A percentile compares a stretch with the other conserved stretches of the same genome.
These are phyloP conservation scores for Lacerta bilineata DNA, from an alignment of 2,797 vertebrate genomes.

Conservation along the genomic window DNA sequence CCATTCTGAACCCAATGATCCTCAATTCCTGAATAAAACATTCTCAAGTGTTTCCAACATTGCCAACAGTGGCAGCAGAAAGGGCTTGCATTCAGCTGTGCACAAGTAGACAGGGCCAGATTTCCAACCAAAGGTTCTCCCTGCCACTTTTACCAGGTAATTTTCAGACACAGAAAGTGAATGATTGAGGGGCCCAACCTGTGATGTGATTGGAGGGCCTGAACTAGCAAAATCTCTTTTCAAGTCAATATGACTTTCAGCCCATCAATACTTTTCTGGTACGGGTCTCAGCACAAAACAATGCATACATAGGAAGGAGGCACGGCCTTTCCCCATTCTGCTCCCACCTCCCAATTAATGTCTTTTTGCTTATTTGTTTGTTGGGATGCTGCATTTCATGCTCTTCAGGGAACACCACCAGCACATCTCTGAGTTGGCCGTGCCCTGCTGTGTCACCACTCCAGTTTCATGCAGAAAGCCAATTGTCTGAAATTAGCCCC, in stretches of 20 bases:
- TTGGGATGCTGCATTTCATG: background rate
- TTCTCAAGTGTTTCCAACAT: background rate
- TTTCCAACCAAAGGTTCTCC: background rate
- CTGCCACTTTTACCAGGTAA: too few species aligned
- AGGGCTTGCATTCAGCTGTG: background rate
- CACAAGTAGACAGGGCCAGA: background rate
- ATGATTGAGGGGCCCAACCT: background rate
- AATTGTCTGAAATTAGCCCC: slow-evolving; percentile 20
- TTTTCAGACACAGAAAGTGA: background rate
- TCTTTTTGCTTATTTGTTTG: background rate
- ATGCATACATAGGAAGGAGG: background rate
- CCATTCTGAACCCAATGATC: background rate
- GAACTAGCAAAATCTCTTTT: background rate
- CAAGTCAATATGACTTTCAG: background rate
- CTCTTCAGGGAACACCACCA: background rate
- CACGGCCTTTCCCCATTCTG: background rate
- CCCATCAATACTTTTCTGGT: background rate
- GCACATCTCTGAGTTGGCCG: background rate
- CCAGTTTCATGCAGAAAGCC: background rate
- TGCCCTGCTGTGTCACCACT: background rate
- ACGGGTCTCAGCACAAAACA: background rate
- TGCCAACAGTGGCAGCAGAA: background rate
- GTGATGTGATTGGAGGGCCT: too few species aligned
- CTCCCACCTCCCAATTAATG: background rate
- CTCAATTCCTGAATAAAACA: background rate